Conservation (phyloP, 2,888 invertebrate species). For the Pandemis corylana region DNA sequence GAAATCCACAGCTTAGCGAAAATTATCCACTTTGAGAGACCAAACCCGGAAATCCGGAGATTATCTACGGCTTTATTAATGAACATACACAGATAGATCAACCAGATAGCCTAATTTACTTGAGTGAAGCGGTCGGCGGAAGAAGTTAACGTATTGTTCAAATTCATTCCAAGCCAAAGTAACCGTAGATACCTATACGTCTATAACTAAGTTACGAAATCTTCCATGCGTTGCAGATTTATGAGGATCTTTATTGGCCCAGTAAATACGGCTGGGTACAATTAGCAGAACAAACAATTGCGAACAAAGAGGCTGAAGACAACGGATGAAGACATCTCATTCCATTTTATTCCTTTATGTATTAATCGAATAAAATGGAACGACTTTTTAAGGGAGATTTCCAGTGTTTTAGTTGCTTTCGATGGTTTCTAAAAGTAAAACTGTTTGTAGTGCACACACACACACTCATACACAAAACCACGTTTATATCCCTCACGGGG, state of each 20-base stretch:
- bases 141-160: constrained; percentile 4
- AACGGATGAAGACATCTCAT: constrained; percentile 56
- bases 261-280: constrained; percentile 60
- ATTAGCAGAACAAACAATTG: constrained; percentile 62
- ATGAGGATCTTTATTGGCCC: constrained; percentile 60
- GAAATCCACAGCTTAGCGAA: not conserved
- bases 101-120: not conserved
- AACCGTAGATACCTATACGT: constrained; percentile 1
- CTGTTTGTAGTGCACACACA: too few relatives aligned
- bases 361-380: constrained; percentile 51
- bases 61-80: not conserved
- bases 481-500: too few relatives aligned
- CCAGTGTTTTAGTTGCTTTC: constrained; percentile 36
- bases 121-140: not conserved
- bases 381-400: constrained; percentile 39
- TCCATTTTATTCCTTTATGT: constrained; percentile 56
- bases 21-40: not conserved
- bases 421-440: not conserved
- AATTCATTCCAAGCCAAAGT: constrained; percentile 2
- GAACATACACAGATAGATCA: not conserved
- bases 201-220: constrained; percentile 51
- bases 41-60: not conserved
- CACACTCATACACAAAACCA: too few relatives aligned
- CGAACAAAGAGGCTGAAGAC: constrained; percentile 55
- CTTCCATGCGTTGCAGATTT: constrained; percentile 61